phyloP scores from a whole-genome alignment of 2,113 vertebrate species.

The Oceanites oceanicus region DNA sequence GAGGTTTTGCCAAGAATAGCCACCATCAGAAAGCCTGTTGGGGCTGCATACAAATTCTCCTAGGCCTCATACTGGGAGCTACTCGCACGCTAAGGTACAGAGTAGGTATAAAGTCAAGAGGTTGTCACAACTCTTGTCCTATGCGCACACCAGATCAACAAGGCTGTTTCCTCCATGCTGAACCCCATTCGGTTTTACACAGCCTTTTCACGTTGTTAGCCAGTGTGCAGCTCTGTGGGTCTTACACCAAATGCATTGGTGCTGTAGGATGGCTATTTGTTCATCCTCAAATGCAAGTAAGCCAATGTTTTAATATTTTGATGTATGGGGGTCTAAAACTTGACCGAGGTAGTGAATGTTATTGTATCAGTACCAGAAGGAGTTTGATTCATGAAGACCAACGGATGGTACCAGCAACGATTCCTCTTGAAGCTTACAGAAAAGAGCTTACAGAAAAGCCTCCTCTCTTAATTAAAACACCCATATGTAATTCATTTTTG shows the following conservation, averaged over 20 bases:
- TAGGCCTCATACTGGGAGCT: not conserved
- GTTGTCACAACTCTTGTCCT: not conserved
- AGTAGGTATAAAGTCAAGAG: not conserved
- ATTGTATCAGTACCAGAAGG: not conserved
- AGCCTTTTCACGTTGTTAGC: not conserved
- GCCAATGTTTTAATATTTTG: not conserved
- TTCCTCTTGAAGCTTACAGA: not conserved
- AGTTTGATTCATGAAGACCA: not conserved
- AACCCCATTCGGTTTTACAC: not conserved
- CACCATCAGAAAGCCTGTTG: not conserved
- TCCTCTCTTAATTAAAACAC: not conserved
- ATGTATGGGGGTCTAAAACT: not conserved
- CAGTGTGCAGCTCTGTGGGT: not conserved
- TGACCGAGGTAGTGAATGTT: not conserved
- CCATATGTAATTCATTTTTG: not conserved
- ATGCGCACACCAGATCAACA: not conserved
- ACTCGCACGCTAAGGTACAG: not conserved
- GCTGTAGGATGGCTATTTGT: not conserved
- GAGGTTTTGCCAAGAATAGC: not conserved
- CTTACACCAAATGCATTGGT: not conserved
- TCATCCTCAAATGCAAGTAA: not conserved
- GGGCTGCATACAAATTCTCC: not conserved
- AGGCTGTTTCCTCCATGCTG: not conserved
- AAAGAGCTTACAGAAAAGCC: not conserved
- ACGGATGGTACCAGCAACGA: not conserved